Evolutionary conservation across 2,113 vertebrate genomes (phyloP), one percentile per base, ranked within the genome.

Genomic region (Paedocypris sp.): DNA sequence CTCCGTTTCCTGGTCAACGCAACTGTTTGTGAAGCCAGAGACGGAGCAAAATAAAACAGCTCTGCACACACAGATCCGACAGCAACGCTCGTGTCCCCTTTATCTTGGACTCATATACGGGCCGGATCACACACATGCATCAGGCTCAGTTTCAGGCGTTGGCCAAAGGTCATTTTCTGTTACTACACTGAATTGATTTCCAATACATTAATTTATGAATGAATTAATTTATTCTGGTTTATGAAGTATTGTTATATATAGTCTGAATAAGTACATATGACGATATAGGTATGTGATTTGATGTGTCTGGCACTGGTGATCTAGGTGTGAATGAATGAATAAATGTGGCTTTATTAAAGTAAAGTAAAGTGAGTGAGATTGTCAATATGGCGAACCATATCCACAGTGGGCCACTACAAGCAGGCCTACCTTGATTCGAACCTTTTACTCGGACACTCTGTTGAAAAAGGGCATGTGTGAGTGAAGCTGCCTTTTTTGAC

Each of bases 371-470:
- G n/a, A n/a, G n/a, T n/a, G n/a, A n/a, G n/a, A n/a, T n/a, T n/a
- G n/a, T n/a, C n/a, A n/a, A n/a, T n/a, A n/a, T n/a, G n/a, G n/a
- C n/a, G n/a, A n/a, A n/a, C n/a, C n/a, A n/a, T n/a, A n/a, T n/a
- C n/a, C 28, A 45, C 60, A 46, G 5, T 47, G 67, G 33, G n/a
- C n/a, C n/a, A n/a, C n/a, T n/a, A 60, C 60, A 66, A 6, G 26
- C 15, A 15, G 13, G 7, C 78, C 72, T 68, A 87, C 85, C 82
- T 73, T 61, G 65, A 42, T 28, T 75, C 64, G 77, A 77, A 66
- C 69, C 36, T 42, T 75, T 84, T 36, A 58, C 53, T 62, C 77
- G 77, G 64, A 85, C 82, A 20, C 82, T 84, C 85, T 87, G 60
- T 23, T 10, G 32, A 25, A 26, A 60, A 63, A 31, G 10, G 39